These are phyloP conservation scores for Lasius platythorax DNA, from an alignment of 2,888 invertebrate species.

Conservation along the genomic window DNA sequence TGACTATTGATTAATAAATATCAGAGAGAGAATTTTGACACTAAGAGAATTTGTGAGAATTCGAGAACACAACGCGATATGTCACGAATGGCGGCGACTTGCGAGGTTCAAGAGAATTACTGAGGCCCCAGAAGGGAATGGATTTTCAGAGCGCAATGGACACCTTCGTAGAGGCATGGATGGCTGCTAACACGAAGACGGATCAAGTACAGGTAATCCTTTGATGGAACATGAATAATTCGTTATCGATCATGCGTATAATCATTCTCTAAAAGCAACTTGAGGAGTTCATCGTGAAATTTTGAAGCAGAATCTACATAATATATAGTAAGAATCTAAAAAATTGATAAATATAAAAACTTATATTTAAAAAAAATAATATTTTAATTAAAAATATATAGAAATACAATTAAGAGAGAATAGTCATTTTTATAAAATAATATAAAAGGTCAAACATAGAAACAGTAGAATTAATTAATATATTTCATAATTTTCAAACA, in stretches of 20 bases:
- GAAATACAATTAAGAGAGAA: neutral
- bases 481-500: neutral
- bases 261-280: neutral
- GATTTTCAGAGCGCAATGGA: conserved; percentile 99
- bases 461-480: neutral
- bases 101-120: conserved; percentile 74
- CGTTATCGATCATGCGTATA: neutral
- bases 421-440: neutral
- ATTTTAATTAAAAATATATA: neutral
- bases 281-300: neutral
- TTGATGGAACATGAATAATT: neutral
- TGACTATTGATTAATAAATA: conserved; percentile 12
- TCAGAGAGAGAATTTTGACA: neutral
- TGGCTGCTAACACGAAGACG: conserved; percentile 94
- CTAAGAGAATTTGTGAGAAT: neutral
- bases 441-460: neutral
- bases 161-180: conserved; percentile 99
- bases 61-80: conserved; percentile 54
- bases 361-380: neutral
- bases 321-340: neutral
- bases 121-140: conserved; percentile 88
- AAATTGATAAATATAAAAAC: neutral
- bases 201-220: conserved; percentile 84
- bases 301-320: neutral
- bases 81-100: conserved; percentile 76